phyloP scores from a whole-genome alignment of 2,113 vertebrate genomes.

The Pachyramphus minor region DNA sequence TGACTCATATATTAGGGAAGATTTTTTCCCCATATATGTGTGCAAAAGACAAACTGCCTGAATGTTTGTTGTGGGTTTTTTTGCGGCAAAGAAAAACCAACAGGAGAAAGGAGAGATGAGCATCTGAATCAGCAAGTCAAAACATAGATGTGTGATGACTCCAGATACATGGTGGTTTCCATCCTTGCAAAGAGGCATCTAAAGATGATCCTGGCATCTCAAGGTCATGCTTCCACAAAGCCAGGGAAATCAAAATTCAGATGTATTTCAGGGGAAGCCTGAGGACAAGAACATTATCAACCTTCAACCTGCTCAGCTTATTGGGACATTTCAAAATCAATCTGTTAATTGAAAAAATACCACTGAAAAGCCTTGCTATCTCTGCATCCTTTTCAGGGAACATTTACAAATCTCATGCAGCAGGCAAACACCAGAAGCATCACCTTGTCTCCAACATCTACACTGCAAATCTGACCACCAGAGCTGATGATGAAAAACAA shows the following conservation, averaged over 20 bases:
- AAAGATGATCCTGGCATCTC: neutral
- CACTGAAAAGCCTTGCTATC: neutral
- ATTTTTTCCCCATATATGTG: neutral
- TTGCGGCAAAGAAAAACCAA: neutral
- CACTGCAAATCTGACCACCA: neutral
- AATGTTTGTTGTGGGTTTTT: no score
- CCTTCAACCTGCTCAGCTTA: neutral
- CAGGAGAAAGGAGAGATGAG: neutral
- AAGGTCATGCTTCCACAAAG: neutral
- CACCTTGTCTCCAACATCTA: neutral
- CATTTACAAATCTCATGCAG: neutral
- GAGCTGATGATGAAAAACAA: neutral
- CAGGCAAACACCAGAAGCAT: neutral
- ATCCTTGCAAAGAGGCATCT: neutral
- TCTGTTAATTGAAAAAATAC: neutral
- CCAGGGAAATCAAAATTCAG: neutral
- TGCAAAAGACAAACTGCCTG: neutral
- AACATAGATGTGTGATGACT: neutral
- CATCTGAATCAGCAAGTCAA: neutral
- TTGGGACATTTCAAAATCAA: neutral
- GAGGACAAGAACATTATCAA: neutral
- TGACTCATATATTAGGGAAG: neutral
- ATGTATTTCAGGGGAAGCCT: neutral
- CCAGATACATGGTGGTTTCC: neutral
- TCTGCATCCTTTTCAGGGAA: neutral